Percentiles rank a stretch among this genome's conserved stretches.
These are phyloP conservation scores for Perognathus longimembris DNA, from an alignment of 2,113 vertebrate species.

Conservation along the genomic window DNA sequence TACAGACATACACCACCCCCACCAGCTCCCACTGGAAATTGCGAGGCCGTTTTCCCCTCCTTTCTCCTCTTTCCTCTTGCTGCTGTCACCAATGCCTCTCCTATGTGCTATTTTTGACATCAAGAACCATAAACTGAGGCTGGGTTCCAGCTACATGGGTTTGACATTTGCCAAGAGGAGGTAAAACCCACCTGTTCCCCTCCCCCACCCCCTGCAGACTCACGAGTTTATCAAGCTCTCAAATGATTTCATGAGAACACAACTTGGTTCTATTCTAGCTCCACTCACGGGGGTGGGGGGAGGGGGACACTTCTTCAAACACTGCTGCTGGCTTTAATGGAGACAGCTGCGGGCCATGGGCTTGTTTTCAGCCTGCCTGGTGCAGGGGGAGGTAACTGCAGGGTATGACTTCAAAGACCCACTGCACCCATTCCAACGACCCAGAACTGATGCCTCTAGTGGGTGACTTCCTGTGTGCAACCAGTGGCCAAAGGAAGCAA, in stretches of 20 bases:
- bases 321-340: constrained; percentile 85
- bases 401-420: constrained; percentile 88
- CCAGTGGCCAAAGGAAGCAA: constrained; percentile 47
- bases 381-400: constrained; percentile 86
- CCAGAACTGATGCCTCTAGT: constrained; percentile 77
- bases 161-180: constrained; percentile 17
- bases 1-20: too few species aligned
- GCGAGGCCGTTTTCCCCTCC: not conserved
- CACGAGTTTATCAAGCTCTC: constrained; percentile 71
- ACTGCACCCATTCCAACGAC: constrained; percentile 75
- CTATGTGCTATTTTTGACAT: not conserved
- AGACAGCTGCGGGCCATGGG: constrained; percentile 87
- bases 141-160: constrained; percentile 32
- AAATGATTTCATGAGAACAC: constrained; percentile 81
- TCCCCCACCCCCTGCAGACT: constrained; percentile 28
- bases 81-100: not conserved
- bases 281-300: constrained; percentile 65
- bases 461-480: constrained; percentile 76
- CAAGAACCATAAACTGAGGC: not conserved
- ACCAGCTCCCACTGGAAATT: not conserved
- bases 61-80: not conserved
- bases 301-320: constrained; percentile 84
- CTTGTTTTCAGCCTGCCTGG: constrained; percentile 78
- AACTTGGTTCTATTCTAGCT: constrained; percentile 84
- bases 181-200: not conserved